Percentiles rank a stretch among this genome's conserved stretches.
Evolutionary conservation across 2,797 vertebrate genomes (phyloP).

Genomic region (Numenius phaeopus): DNA sequence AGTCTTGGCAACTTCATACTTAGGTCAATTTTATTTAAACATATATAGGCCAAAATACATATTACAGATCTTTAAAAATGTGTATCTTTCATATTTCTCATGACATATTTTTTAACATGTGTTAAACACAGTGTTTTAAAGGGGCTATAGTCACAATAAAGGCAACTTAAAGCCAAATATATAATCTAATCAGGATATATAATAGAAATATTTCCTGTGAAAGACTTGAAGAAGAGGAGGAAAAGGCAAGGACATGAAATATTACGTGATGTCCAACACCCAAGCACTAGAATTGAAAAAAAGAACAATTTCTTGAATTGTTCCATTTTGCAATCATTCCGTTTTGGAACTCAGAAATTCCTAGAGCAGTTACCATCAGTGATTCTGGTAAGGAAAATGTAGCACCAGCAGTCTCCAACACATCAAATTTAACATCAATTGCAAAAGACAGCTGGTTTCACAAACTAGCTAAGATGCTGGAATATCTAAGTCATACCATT

Average conservation of each 20-base stretch:
- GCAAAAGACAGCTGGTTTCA: neutral
- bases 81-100: neutral
- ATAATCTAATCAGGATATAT: neutral
- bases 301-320: neutral
- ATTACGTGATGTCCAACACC: neutral
- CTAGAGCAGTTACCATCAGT: neutral
- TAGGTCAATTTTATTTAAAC: neutral
- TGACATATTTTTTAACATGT: neutral
- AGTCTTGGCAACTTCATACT: neutral
- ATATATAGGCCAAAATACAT: neutral
- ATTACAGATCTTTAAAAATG: neutral
- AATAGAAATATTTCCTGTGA: neutral
- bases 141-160: neutral
- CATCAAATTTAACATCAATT: neutral
- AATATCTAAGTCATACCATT: neutral
- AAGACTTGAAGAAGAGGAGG: neutral
- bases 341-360: neutral
- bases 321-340: neutral
- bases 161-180: neutral
- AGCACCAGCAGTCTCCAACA: neutral
- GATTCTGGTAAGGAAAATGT: neutral
- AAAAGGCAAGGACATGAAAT: neutral
- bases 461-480: neutral
- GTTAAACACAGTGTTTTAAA: neutral
- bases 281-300: neutral